Evolutionary conservation across 2,113 vertebrate species (phyloP).

Genomic region (Spea multiplicata): DNA sequence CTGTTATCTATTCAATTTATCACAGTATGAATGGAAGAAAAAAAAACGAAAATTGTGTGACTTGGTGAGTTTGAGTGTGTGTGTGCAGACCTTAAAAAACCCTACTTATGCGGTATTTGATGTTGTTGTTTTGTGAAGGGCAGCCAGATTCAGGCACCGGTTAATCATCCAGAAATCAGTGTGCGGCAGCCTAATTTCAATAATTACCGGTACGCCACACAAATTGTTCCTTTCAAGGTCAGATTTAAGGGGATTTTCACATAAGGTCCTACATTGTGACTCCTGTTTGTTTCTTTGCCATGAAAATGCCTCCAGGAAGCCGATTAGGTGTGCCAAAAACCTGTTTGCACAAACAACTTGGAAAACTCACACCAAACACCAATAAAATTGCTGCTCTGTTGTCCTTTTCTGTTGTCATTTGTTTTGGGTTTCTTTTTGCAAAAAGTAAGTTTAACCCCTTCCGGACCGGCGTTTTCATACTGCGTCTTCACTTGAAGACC

Average conservation of each 20-base stretch:
- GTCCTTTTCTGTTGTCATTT: no score
- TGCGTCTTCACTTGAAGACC: no score
- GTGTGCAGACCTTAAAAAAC: no score
- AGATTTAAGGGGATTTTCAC: not conserved
- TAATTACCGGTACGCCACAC: slow-evolving; percentile 8
- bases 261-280: not conserved
- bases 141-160: not conserved
- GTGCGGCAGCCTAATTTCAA: not conserved
- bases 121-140: slow-evolving; percentile 13
- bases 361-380: slow-evolving; percentile 4
- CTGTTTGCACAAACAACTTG: slow-evolving; percentile 23
- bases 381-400: slow-evolving; percentile 1
- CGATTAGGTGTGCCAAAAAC: slow-evolving; percentile 1
- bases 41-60: no score
- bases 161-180: slow-evolving; percentile 3
- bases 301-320: slow-evolving; percentile 4
- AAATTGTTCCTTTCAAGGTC: slow-evolving; percentile 17
- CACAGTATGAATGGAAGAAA: no score
- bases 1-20: no score
- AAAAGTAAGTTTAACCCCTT: no score
- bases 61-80: no score
- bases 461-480: no score
- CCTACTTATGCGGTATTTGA: not conserved
- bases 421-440: no score
- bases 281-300: not conserved